Percentiles rank a stretch among this genome's conserved stretches.
Evolutionary conservation across 2,113 vertebrate species (phyloP).

Genomic region (Aldabrachelys gigantea): DNA sequence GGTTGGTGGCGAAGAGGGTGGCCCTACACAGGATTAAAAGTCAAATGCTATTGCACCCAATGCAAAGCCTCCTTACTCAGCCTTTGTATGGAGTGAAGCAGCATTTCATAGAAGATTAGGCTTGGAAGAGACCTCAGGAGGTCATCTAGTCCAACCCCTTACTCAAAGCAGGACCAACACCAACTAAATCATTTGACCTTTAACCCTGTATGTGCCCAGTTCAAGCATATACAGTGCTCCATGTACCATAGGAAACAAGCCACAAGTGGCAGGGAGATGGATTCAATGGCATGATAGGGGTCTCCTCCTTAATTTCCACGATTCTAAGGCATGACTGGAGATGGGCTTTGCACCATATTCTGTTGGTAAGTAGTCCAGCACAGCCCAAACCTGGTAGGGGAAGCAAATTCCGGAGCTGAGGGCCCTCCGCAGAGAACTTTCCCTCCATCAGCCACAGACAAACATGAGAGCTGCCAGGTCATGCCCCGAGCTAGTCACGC

Average conservation of each 20-base stretch:
- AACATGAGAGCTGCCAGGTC: neutral
- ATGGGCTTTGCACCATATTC: neutral
- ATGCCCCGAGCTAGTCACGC: neutral
- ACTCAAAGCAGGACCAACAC: too few relatives aligned
- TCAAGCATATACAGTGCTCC: neutral
- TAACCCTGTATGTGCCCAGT: neutral
- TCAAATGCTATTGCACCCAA: neutral
- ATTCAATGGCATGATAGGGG: neutral
- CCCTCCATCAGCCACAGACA: neutral
- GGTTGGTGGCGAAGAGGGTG: neutral
- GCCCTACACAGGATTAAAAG: neutral
- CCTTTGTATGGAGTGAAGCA: neutral
- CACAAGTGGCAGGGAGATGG: neutral
- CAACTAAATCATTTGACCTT: neutral
- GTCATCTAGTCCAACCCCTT: too few relatives aligned
- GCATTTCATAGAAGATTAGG: neutral
- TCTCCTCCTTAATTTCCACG: neutral
- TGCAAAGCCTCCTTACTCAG: neutral
- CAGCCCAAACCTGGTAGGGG: neutral
- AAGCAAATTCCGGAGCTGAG: neutral
- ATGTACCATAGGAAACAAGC: neutral
- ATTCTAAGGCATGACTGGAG: neutral
- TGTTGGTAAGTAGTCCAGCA: neutral
- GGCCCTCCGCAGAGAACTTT: neutral
- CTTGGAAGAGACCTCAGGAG: too few relatives aligned